phyloP scores from a whole-genome alignment of 2,888 invertebrate genomes.

The Ectemnius lituratus region DNA sequence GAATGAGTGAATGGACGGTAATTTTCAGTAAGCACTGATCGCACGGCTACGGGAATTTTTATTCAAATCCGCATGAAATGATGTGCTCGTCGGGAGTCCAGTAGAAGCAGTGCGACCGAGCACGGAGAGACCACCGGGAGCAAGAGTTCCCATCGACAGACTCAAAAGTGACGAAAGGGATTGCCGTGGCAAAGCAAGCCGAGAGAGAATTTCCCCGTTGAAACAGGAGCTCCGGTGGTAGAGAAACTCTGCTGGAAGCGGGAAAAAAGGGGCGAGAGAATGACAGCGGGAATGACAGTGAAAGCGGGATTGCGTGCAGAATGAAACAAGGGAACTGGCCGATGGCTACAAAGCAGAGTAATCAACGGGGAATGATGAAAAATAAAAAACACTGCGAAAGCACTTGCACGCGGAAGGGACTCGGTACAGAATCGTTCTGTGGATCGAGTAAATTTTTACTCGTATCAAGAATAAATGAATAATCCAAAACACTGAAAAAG shows the following conservation, averaged over 20 bases:
- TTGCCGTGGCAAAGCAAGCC: constrained; percentile 14
- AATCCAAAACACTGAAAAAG: neutral
- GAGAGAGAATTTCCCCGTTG: constrained; percentile 26
- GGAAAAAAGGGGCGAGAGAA: neutral
- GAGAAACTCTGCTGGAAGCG: neutral
- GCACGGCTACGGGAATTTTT: constrained; percentile 54
- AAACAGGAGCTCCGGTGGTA: constrained; percentile 4
- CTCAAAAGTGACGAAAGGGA: constrained; percentile 1
- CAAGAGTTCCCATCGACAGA: neutral
- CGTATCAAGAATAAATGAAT: too few relatives aligned
- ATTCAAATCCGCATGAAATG: constrained; percentile 49
- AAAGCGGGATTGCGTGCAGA: neutral
- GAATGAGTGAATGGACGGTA: constrained; percentile 35
- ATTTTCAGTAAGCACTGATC: constrained; percentile 59
- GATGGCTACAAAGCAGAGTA: too few relatives aligned
- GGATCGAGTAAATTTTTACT: too few relatives aligned
- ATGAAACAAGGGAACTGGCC: neutral
- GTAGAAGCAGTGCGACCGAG: too few relatives aligned
- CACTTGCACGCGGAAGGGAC: too few relatives aligned
- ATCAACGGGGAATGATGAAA: neutral
- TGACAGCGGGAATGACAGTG: neutral
- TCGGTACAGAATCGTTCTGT: too few relatives aligned
- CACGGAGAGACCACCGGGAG: too few relatives aligned
- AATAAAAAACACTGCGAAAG: neutral
- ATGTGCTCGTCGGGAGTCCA: too few relatives aligned